A percentile compares a stretch with the other conserved stretches of the same genome.
These are phyloP conservation scores for Microtus richardsoni DNA, from an alignment of 2,113 vertebrate genomes.

Conservation along the genomic window DNA sequence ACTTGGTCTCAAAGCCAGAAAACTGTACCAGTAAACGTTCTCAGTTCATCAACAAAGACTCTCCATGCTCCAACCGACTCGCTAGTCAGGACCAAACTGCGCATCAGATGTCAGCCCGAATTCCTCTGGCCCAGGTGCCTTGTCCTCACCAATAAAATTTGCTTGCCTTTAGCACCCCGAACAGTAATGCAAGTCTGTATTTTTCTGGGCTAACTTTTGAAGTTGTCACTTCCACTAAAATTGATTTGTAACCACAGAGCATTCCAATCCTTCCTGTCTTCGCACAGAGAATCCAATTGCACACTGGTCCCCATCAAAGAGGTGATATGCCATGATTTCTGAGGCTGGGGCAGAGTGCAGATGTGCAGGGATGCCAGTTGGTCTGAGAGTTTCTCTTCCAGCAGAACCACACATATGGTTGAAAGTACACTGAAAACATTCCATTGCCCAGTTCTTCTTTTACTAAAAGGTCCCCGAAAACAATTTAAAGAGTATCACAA, in stretches of 20 bases:
- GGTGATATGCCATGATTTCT: not conserved
- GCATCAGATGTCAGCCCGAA: not conserved
- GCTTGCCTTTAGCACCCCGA: not conserved
- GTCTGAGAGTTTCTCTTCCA: not conserved
- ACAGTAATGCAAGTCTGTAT: not conserved
- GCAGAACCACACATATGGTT: not conserved
- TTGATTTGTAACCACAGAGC: not conserved
- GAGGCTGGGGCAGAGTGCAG: not conserved
- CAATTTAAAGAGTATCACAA: not conserved
- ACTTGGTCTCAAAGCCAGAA: not conserved
- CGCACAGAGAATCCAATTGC: conserved; percentile 3
- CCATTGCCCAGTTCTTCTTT: not conserved
- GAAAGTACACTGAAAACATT: conserved; percentile 31
- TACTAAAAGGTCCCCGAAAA: not conserved
- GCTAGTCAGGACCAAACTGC: not conserved
- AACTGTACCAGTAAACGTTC: not conserved
- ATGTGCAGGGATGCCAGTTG: not conserved
- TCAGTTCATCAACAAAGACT: not conserved
- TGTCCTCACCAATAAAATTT: not conserved
- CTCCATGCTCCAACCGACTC: not conserved
- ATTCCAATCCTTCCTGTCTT: not conserved
- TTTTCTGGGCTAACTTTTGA: conserved; percentile 28
- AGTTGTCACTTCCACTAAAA: conserved; percentile 4
- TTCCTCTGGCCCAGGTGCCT: not conserved
- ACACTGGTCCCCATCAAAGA: not conserved